Conservation (phyloP, 2,888 invertebrate species). For the Scaptomyza cyrtandrae region DNA sequence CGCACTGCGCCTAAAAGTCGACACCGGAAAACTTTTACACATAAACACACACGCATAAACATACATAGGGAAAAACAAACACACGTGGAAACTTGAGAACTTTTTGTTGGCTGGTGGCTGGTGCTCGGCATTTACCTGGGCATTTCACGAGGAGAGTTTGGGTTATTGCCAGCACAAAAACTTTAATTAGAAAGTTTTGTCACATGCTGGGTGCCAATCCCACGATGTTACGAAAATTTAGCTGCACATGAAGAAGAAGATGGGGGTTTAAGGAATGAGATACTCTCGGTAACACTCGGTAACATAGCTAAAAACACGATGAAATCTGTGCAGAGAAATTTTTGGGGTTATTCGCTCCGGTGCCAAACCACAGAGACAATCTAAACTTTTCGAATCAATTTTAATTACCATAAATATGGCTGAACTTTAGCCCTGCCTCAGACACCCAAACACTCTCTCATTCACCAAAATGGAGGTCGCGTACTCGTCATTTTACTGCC, state of each 20-base stretch:
- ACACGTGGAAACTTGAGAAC: conserved; percentile 73
- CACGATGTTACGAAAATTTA: conserved; percentile 40
- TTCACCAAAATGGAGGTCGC: conserved; percentile 41
- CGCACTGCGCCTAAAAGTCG: conserved; percentile 74
- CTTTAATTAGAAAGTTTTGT: conserved; percentile 80
- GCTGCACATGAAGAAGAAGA: conserved; percentile 7
- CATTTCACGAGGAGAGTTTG: conserved; percentile 6
- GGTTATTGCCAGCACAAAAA: conserved; percentile 60
- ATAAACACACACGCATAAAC: conserved; percentile 6
- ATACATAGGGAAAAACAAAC: conserved; percentile 52
- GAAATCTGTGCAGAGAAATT: conserved; percentile 41
- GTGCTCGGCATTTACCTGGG: conserved; percentile 30
- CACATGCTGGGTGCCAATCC: conserved; percentile 65
- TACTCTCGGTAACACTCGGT: conserved; percentile 33
- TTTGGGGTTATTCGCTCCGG: conserved; percentile 52
- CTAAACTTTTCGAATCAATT: conserved; percentile 82
- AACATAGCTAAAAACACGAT: conserved; percentile 48
- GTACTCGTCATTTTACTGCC: conserved; percentile 60
- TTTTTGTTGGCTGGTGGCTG: conserved; percentile 56
- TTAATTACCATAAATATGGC: conserved; percentile 80
- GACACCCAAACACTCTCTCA: conserved; percentile 43
- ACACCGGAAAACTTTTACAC: conserved; percentile 53
- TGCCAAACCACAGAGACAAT: conserved; percentile 73
- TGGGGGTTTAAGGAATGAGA: conserved; percentile 12
- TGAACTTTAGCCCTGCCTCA: conserved; percentile 60